Conservation (phyloP, 2,797 vertebrate species). For the Alcedo quadribrachys region DNA sequence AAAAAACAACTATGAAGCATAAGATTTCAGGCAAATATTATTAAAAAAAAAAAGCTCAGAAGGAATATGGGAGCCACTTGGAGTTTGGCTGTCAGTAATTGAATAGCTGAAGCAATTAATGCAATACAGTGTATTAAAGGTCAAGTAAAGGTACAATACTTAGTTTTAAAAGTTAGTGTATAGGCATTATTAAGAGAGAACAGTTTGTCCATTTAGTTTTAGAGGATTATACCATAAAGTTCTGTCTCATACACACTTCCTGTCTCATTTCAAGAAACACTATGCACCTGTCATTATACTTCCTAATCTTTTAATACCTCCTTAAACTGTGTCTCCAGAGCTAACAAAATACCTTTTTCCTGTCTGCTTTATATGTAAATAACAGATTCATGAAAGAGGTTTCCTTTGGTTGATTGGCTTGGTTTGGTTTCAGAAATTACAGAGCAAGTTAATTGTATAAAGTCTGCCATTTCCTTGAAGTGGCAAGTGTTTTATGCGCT, state of each 20-base stretch:
- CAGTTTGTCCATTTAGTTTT: slow-evolving; percentile 60
- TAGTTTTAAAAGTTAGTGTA: slow-evolving; percentile 37
- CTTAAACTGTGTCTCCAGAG: slow-evolving; percentile 57
- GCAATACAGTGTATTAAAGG: slow-evolving; percentile 61
- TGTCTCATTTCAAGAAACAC: slow-evolving; percentile 51
- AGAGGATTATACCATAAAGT: slow-evolving; percentile 49
- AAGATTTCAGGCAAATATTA: slow-evolving; percentile 53
- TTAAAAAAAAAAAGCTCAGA: slow-evolving; percentile 43
- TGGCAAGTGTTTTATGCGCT: neutral
- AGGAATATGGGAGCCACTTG: slow-evolving; percentile 6
- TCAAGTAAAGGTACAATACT: slow-evolving; percentile 50
- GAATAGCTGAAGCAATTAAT: slow-evolving; percentile 39
- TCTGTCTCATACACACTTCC: slow-evolving; percentile 41
- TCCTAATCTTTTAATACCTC: slow-evolving; percentile 65
- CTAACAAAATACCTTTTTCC: slow-evolving; percentile 72
- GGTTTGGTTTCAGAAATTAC: slow-evolving; percentile 53
- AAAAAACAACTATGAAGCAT: slow-evolving; percentile 53
- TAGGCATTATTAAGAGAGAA: slow-evolving; percentile 44
- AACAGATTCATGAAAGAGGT: slow-evolving; percentile 64
- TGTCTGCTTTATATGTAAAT: slow-evolving; percentile 65
- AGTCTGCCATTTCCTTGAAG: slow-evolving; percentile 11
- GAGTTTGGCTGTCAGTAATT: slow-evolving; percentile 24
- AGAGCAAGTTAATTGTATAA: slow-evolving; percentile 31
- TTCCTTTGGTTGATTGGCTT: slow-evolving; percentile 67
- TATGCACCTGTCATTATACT: slow-evolving; percentile 62